Percentiles rank a stretch among this genome's conserved stretches.
Evolutionary conservation across 2,113 vertebrate species (phyloP).

Genomic region (Trinectes maculatus): DNA sequence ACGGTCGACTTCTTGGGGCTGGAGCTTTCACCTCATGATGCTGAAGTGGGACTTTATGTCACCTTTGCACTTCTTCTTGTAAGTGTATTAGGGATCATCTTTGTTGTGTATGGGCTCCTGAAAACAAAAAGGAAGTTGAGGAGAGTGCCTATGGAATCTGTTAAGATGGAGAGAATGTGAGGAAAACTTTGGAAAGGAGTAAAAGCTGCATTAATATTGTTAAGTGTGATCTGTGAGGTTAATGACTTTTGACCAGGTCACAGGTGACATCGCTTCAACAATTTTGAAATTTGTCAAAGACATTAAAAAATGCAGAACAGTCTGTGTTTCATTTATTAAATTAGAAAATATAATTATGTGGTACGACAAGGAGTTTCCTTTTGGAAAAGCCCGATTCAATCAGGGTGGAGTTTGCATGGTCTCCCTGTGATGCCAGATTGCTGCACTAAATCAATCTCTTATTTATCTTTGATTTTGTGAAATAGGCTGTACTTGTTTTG

Average conservation of each 20-base stretch:
- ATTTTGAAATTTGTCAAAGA: not conserved
- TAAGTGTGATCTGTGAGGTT: not conserved
- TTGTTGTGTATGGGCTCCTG: slow-evolving; percentile 61
- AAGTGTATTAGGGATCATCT: slow-evolving; percentile 48
- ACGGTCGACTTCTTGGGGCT: slow-evolving; percentile 82
- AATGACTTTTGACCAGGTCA: not conserved
- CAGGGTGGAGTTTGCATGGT: too few species aligned
- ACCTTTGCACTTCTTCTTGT: slow-evolving; percentile 77
- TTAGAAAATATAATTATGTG: too few species aligned
- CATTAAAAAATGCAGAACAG: too few species aligned
- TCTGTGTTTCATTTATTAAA: too few species aligned
- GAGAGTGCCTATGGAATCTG: not conserved
- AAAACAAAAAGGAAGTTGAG: slow-evolving; percentile 45
- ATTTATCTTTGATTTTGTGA: too few species aligned
- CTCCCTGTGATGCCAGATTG: too few species aligned
- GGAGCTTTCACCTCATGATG: slow-evolving; percentile 64
- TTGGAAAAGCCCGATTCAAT: too few species aligned
- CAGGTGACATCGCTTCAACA: not conserved
- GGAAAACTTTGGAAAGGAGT: not conserved
- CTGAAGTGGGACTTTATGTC: slow-evolving; percentile 81
- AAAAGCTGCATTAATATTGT: not conserved
- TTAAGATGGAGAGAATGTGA: slow-evolving; percentile 51
- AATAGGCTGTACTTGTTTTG: not conserved
- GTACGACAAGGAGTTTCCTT: too few species aligned
- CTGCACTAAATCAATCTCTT: too few species aligned